Evolutionary conservation across 2,797 vertebrate species (phyloP).

Genomic region (Tapera naevia): DNA sequence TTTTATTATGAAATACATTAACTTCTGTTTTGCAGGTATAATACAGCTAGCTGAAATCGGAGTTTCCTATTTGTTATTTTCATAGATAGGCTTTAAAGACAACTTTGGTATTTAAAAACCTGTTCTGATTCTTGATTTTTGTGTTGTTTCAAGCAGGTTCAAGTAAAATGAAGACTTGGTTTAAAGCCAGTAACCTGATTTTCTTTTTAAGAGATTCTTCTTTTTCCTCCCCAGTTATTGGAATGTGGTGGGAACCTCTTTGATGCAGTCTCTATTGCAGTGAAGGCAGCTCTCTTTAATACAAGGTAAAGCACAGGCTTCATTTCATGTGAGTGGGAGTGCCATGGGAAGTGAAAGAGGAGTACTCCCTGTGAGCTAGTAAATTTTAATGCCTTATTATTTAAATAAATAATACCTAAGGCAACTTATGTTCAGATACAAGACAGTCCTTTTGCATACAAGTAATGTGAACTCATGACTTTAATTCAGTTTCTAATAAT

Average conservation of each 20-base stretch:
- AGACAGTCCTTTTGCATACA: background rate
- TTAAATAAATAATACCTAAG: background rate
- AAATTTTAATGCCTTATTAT: background rate
- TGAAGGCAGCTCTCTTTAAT: constrained; percentile 96
- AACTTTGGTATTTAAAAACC: background rate
- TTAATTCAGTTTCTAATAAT: background rate
- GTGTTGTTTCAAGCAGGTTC: background rate
- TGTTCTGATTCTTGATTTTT: constrained; percentile 5
- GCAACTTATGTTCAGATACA: background rate
- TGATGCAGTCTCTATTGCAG: constrained; percentile 91
- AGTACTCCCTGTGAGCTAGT: background rate
- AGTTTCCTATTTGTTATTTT: constrained; percentile 9
- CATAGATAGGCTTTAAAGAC: background rate
- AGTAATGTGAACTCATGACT: background rate
- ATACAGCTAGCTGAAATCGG: background rate
- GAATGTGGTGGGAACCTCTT: constrained; percentile 97
- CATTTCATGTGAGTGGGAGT: background rate
- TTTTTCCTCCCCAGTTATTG: constrained; percentile 81
- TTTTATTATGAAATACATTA: background rate
- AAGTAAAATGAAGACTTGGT: background rate
- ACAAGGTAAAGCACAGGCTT: constrained; percentile 84
- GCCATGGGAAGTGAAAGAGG: background rate
- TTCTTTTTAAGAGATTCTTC: constrained; percentile 4
- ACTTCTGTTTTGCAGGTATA: background rate
- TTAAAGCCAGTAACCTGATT: background rate